phyloP scores from a whole-genome alignment of 2,113 vertebrate species.

The Tiliqua scincoides region DNA sequence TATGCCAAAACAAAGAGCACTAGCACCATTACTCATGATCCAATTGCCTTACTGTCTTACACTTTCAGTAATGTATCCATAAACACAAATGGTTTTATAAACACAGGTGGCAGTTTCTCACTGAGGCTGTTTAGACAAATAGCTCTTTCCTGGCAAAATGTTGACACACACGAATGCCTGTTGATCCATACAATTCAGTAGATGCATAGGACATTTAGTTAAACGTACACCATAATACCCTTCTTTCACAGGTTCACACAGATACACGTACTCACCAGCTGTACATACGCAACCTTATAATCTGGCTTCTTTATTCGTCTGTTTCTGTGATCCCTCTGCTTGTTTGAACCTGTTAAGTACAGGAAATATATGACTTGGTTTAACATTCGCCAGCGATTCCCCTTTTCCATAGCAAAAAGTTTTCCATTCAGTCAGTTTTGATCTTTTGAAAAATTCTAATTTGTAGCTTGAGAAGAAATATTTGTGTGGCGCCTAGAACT shows the following conservation, averaged over 20 bases:
- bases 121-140: not conserved
- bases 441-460: not conserved
- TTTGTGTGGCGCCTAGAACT: not conserved
- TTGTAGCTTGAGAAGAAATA: not conserved
- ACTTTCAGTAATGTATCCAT: not conserved
- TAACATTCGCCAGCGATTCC: not conserved
- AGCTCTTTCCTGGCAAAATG: not conserved
- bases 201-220: not conserved
- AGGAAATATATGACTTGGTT: slow-evolving; percentile 1
- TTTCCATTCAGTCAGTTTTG: not conserved
- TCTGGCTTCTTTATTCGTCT: slow-evolving; percentile 90
- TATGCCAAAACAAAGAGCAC: not conserved
- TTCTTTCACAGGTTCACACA: too few relatives aligned
- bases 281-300: slow-evolving; percentile 95
- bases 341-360: slow-evolving; percentile 81
- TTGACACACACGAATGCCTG: not conserved
- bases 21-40: not conserved
- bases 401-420: not conserved
- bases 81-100: not conserved
- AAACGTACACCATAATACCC: not conserved
- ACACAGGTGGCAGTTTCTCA: not conserved
- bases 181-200: not conserved
- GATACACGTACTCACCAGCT: slow-evolving; percentile 85
- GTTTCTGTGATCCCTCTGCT: slow-evolving; percentile 88
- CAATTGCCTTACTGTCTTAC: not conserved